Evolutionary conservation across 2,888 invertebrate species (phyloP).

Genomic region (Agrotis segetum): DNA sequence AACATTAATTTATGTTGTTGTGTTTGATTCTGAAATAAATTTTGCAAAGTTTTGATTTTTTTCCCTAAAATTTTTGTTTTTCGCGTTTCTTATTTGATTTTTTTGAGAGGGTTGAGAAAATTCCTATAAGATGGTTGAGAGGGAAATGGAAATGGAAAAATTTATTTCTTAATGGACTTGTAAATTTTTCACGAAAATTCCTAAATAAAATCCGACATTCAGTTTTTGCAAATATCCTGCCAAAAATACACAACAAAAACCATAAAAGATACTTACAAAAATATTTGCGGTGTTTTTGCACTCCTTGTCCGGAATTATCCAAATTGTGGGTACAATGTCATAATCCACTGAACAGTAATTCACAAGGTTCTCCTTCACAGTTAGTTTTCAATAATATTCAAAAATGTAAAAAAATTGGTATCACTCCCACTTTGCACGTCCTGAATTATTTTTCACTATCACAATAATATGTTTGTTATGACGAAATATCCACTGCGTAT

Average conservation of each 20-base stretch:
- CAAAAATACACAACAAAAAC: slow-evolving; percentile 49
- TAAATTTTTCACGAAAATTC: slow-evolving; percentile 14
- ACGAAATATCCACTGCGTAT: slow-evolving; percentile 88
- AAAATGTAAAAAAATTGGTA: slow-evolving; percentile 73
- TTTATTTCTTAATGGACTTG: slow-evolving; percentile 26
- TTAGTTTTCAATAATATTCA: slow-evolving; percentile 73
- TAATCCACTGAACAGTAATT: slow-evolving; percentile 83
- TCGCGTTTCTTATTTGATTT: neutral
- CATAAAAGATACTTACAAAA: slow-evolving; percentile 86
- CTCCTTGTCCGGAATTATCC: slow-evolving; percentile 89
- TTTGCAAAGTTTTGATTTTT: slow-evolving; percentile 7
- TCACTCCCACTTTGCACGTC: slow-evolving; percentile 89
- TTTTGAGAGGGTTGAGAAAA: neutral
- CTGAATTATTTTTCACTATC: slow-evolving; percentile 85
- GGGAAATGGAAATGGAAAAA: slow-evolving; percentile 8
- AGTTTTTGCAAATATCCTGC: slow-evolving; percentile 38
- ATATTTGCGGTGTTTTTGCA: slow-evolving; percentile 88
- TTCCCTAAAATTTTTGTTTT: neutral
- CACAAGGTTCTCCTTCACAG: slow-evolving; percentile 80
- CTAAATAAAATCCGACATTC: slow-evolving; percentile 9
- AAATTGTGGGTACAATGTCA: slow-evolving; percentile 86
- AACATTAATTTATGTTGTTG: slow-evolving; percentile 34
- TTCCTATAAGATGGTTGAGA: neutral
- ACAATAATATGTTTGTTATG: slow-evolving; percentile 87
- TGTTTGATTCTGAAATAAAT: slow-evolving; percentile 25